Conservation (phyloP, 2,797 vertebrate genomes). For the Coregonus ussuriensis region DNA sequence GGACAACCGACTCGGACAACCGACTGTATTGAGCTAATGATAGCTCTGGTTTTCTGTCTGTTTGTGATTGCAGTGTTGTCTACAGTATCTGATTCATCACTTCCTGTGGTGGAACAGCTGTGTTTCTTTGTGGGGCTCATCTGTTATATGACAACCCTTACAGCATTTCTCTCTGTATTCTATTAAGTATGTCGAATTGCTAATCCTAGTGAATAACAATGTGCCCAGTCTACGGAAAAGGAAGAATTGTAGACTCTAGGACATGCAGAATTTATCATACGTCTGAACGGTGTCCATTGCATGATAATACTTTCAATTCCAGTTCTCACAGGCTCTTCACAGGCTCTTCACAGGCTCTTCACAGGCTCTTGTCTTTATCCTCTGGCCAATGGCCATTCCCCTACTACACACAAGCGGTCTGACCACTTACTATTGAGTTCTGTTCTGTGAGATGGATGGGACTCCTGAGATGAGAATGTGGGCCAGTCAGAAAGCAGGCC, state of each 20-base stretch:
- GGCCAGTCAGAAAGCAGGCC: slow-evolving; percentile 50
- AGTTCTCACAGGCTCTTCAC: no score
- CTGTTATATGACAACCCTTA: slow-evolving; percentile 53
- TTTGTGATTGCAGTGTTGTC: neutral
- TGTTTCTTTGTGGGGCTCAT: slow-evolving; percentile 53
- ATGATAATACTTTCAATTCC: no score
- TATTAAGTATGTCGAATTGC: slow-evolving; percentile 39
- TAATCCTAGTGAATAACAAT: neutral
- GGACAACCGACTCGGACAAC: no score
- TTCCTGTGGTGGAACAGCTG: slow-evolving; percentile 41
- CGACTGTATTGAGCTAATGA: slow-evolving; percentile 4
- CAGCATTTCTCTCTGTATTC: slow-evolving; percentile 28
- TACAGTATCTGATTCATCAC: slow-evolving; percentile 8
- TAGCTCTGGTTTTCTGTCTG: neutral
- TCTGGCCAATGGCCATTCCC: neutral
- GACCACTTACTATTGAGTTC: slow-evolving; percentile 14
- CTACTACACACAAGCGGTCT: slow-evolving; percentile 38
- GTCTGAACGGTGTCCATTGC: no score
- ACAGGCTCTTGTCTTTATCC: no score
- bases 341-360: no score
- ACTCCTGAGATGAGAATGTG: slow-evolving; percentile 13
- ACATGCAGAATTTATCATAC: no score
- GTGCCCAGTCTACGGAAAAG: neutral
- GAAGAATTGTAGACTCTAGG: neutral
- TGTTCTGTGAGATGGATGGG: slow-evolving; percentile 39